Evolutionary conservation across 1,140 invertebrate genomes (phyloP).

Genomic region (Macrocentrus cingulum): DNA sequence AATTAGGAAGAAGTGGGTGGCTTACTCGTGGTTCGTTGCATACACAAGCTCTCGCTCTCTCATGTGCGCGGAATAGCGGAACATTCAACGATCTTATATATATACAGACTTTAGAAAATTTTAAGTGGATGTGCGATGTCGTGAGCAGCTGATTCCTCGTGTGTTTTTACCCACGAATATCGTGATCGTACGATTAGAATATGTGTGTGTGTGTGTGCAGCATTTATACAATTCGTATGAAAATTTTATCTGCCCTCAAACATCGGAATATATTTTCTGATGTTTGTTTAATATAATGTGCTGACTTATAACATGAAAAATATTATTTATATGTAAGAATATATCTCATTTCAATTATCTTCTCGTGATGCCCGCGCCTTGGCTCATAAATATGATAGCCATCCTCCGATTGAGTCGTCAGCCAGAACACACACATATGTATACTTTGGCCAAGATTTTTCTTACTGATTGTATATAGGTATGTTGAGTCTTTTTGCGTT

Average conservation of each 20-base stretch:
- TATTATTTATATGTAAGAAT: background rate
- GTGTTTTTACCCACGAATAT: conserved; percentile 8
- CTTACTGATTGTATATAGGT: too few species aligned
- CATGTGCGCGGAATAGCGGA: conserved; percentile 14
- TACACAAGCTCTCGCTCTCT: conserved; percentile 16
- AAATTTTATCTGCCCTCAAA: conserved; percentile 3
- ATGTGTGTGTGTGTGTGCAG: background rate
- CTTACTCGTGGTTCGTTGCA: conserved; percentile 18
- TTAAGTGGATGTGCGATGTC: conserved; percentile 4
- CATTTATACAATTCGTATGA: background rate
- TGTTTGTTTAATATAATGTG: background rate
- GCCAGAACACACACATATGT: too few species aligned
- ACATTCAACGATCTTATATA: conserved; percentile 4
- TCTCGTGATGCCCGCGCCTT: conserved; percentile 10
- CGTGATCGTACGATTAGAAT: background rate
- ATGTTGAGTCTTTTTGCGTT: too few species aligned
- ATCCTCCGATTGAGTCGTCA: conserved; percentile 20
- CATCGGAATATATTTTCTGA: conserved; percentile 10
- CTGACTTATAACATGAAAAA: background rate
- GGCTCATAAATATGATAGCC: conserved; percentile 17
- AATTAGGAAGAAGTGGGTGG: conserved; percentile 34
- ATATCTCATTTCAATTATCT: conserved; percentile 26
- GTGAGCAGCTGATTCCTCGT: conserved; percentile 1
- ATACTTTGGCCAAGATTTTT: background rate
- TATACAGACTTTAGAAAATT: background rate